Conservation (phyloP, 1,140 invertebrate genomes). For the Zaprionus ghesquierei region DNA sequence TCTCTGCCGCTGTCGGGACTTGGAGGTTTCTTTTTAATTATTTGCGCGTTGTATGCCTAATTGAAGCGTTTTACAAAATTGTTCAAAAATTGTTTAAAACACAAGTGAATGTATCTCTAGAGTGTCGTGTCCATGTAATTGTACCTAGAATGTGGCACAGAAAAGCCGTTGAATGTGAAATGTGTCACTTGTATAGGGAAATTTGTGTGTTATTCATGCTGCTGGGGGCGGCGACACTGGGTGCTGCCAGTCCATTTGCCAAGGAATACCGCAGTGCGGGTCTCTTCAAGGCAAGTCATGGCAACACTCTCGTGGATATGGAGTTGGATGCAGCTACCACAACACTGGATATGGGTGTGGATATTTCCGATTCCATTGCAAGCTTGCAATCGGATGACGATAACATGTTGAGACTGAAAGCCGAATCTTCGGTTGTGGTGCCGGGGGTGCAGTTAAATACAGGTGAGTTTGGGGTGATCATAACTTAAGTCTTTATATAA, state of each 20-base stretch:
- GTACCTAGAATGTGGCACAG: slow-evolving; percentile 43
- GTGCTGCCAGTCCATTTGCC: slow-evolving; percentile 63
- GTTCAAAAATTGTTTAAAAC: slow-evolving; percentile 8
- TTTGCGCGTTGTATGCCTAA: slow-evolving; percentile 49
- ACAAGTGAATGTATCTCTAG: slow-evolving; percentile 40
- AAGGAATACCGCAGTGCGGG: slow-evolving; percentile 70
- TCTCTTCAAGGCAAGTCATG: slow-evolving; percentile 45
- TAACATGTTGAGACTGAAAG: slow-evolving; percentile 46
- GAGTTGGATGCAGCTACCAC: slow-evolving; percentile 53
- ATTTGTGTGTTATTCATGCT: slow-evolving; percentile 34
- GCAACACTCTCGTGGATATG: slow-evolving; percentile 59
- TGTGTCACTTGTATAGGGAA: slow-evolving; percentile 31
- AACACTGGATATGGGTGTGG: slow-evolving; percentile 61
- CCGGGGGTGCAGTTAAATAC: slow-evolving; percentile 60
- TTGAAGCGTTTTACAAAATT: slow-evolving; percentile 23
- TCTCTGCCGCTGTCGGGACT: slow-evolving; percentile 30
- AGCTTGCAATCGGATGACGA: slow-evolving; percentile 12
- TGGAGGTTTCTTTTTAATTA: slow-evolving; percentile 59
- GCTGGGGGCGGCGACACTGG: slow-evolving; percentile 39
- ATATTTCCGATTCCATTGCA: slow-evolving; percentile 12
- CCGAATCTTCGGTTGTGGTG: slow-evolving; percentile 62
- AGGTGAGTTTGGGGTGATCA: slow-evolving; percentile 48
- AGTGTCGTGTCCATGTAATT: slow-evolving; percentile 33
- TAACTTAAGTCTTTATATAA: too few species aligned
- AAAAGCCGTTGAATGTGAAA: slow-evolving; percentile 51